Conservation (phyloP, 2,113 vertebrate genomes). For the Psophia crepitans region DNA sequence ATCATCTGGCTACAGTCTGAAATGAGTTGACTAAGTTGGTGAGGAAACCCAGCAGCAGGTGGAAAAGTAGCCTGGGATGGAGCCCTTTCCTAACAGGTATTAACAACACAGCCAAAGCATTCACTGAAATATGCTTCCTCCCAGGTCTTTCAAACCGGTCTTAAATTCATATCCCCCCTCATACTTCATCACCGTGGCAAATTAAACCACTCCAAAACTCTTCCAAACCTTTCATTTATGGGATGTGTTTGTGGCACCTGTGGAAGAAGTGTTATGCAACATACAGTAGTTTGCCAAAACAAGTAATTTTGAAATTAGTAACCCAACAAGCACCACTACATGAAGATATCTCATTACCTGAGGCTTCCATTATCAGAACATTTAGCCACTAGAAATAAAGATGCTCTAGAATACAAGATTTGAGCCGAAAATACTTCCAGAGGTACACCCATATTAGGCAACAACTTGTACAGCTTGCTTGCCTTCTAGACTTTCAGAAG, state of each 20-base stretch:
- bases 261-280: background rate
- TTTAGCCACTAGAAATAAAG: background rate
- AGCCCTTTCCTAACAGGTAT: background rate
- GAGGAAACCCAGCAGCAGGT: background rate
- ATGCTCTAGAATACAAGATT: background rate
- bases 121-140: background rate
- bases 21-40: background rate
- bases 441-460: background rate
- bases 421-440: background rate
- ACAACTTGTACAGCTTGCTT: background rate
- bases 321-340: background rate
- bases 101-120: background rate
- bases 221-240: background rate
- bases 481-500: background rate
- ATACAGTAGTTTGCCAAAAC: background rate
- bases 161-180: background rate
- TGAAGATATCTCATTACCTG: background rate
- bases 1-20: background rate
- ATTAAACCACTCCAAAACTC: background rate
- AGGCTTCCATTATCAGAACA: background rate
- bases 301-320: background rate
- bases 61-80: background rate
- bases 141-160: background rate
- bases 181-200: background rate
- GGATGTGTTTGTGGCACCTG: background rate